Conservation (phyloP, 2,888 invertebrate species). For the Dinocampus coccinellae region DNA sequence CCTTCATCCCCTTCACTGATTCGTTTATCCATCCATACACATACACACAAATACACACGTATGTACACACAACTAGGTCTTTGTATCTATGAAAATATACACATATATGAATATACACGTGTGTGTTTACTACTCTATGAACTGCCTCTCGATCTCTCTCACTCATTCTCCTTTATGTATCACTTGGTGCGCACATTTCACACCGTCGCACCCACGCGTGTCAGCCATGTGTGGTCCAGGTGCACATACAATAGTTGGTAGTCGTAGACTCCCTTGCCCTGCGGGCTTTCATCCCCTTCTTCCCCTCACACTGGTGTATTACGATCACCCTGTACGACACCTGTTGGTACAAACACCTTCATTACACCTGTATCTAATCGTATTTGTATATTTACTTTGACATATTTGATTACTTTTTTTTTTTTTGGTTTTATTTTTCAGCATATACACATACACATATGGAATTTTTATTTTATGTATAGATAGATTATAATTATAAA, state of each 20-base stretch:
- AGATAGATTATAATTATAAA: neutral
- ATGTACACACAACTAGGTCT: neutral
- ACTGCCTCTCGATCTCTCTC: neutral
- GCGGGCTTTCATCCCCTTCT: neutral
- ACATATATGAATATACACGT: neutral
- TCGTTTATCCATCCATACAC: neutral
- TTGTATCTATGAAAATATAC: too few species aligned
- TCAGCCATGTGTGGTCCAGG: neutral
- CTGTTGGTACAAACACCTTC: neutral
- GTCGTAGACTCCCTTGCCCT: neutral
- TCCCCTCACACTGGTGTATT: too few species aligned
- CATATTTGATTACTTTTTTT: slow-evolving; percentile 29
- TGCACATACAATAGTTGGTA: neutral
- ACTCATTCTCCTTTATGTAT: neutral
- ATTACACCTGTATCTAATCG: neutral
- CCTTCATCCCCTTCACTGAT: slow-evolving; percentile 50
- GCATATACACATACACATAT: too few species aligned
- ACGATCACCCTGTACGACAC: neutral
- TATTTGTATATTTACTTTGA: neutral
- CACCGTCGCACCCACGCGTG: neutral
- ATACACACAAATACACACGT: neutral
- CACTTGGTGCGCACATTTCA: neutral
- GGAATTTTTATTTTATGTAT: neutral
- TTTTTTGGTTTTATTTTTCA: too few species aligned
- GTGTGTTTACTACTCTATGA: neutral